Evolutionary conservation across 2,797 vertebrate genomes (phyloP), one percentile per base, ranked within the genome.

Genomic region (Chelidonichthys spinosus): DNA sequence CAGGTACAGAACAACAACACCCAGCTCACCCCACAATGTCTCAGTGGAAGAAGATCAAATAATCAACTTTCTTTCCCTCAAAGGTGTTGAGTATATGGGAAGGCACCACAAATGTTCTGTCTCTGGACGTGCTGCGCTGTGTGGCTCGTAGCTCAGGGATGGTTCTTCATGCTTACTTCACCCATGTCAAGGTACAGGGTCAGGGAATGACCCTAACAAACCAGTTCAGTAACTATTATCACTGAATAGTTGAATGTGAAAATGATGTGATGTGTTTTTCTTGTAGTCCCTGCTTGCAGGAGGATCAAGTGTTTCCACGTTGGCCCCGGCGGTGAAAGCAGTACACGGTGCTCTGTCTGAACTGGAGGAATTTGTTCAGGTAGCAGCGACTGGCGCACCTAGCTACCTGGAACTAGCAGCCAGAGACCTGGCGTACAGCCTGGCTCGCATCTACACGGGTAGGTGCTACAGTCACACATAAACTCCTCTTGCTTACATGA

Each of bases 31-130:
- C 25, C 25, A 25, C 25, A 25, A 25, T 25, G 25, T 25, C 25
- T 25, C 25, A 25, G 25, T 25, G 25, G 25, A 25, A 25, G 25
- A 25, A 25, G 25, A 25, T 25, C 25, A 25, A 25, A 25, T 25
- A 25, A 25, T 25, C 25, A 25, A 25, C 25, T 60, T 10, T 72
- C n/a, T 54, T 40, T 64, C 58, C 58, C 54, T 69, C 7, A 72
- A 82, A 96, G 96, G 95, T 95, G 46, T 85, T 96, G 79, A 95
- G 96, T 82, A 96, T 96, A 71, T 97, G 96, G 96, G 96, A 97
- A 85, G 96, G 96, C 8, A 97, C 96, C 17, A 96, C 95, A 2
- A 96, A 97, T 17, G 84, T 96, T 77, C 83, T 97, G 60, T 94
- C 95, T 3, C 88, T 97, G 44, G 96, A 96, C 35, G 93, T 96